Evolutionary conservation across 2,113 vertebrate species (phyloP).

Genomic region (Sebastes schlegelii): DNA sequence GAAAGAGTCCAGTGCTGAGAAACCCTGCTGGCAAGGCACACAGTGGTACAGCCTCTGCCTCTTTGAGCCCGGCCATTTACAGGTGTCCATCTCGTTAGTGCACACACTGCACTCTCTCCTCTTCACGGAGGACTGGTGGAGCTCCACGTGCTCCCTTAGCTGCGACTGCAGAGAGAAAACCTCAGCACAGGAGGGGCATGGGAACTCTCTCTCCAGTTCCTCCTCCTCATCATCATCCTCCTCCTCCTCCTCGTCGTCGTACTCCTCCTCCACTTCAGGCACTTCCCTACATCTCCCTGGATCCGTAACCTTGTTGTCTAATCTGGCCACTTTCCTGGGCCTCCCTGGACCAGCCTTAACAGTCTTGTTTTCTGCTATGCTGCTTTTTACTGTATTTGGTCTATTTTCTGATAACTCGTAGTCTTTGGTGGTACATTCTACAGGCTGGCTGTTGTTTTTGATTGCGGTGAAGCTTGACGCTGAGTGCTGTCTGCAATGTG

Average conservation of each 20-base stretch:
- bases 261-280: conserved; percentile 29
- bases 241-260: conserved; percentile 16
- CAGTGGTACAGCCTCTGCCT: conserved; percentile 80
- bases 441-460: neutral
- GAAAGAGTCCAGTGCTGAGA: conserved; percentile 75
- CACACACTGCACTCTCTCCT: conserved; percentile 80
- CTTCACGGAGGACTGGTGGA: conserved; percentile 69
- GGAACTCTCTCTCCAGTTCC: conserved; percentile 70
- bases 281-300: conserved; percentile 17
- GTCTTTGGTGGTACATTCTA: conserved; percentile 30
- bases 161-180: conserved; percentile 73
- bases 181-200: conserved; percentile 81
- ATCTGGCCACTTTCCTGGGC: conserved; percentile 21
- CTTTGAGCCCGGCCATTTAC: conserved; percentile 48
- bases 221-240: conserved; percentile 38
- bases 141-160: conserved; percentile 74
- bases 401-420: conserved; percentile 2
- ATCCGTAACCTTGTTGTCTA: neutral
- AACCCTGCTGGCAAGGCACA: conserved; percentile 80
- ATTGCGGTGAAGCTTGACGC: neutral
- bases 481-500: conserved; percentile 67
- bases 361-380: conserved; percentile 1
- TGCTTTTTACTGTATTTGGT: conserved; percentile 23
- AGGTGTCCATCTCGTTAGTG: conserved; percentile 62
- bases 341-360: conserved; percentile 24